A percentile compares a stretch with the other conserved stretches of the same genome.
phyloP scores from a whole-genome alignment of 2,797 vertebrate species.

The Lithobates pipiens region DNA sequence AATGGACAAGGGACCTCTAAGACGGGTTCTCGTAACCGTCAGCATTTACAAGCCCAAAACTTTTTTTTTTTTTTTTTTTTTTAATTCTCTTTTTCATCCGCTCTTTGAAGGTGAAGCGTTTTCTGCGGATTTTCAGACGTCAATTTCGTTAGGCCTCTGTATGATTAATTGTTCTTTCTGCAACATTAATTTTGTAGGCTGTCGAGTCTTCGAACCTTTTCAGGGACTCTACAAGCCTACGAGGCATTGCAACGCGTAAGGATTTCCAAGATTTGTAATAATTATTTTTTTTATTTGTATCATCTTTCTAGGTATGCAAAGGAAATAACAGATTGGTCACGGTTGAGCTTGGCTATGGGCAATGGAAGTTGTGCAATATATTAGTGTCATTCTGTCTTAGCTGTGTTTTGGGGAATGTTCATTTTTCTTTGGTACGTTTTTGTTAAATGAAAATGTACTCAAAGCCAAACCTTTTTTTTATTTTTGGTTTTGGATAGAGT shows the following conservation, averaged over 20 bases:
- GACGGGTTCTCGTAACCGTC: conserved; percentile 26
- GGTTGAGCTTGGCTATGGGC: not conserved
- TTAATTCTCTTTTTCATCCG: not conserved
- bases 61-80: no score
- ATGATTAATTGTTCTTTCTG: conserved; percentile 56
- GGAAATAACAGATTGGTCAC: not conserved
- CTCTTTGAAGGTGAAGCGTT: not conserved
- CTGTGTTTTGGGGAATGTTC: no score
- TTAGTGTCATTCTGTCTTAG: not conserved
- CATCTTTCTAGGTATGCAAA: not conserved
- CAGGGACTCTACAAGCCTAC: conserved; percentile 21
- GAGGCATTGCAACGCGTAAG: conserved; percentile 7
- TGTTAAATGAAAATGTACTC: no score
- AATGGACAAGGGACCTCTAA: not conserved
- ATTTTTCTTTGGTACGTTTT: no score
- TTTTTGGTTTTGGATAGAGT: no score
- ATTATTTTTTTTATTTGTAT: not conserved
- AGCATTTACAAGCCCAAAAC: not conserved
- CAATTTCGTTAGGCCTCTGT: conserved; percentile 29
- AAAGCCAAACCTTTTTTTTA: no score
- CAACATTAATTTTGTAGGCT: conserved; percentile 47
- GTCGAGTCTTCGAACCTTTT: conserved; percentile 30
- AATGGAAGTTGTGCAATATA: not conserved
- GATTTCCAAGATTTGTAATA: conserved; percentile 6
- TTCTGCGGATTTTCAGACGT: conserved; percentile 13